Conservation (phyloP, 2,888 invertebrate genomes). For the Gryllus longicercus region DNA sequence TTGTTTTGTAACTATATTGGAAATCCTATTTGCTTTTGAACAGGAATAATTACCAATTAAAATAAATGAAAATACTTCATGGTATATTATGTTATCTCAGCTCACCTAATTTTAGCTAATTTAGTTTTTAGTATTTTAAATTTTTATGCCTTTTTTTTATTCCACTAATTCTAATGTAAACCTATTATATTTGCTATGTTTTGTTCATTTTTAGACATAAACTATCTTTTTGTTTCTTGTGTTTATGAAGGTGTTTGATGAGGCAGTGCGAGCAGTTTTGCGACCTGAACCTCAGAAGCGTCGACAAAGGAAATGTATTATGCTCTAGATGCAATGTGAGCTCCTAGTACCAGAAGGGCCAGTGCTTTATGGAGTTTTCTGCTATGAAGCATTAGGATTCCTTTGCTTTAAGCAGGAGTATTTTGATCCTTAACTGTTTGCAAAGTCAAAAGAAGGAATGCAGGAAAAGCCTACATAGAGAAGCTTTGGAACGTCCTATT, state of each 20-base stretch:
- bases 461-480: not conserved
- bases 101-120: no score
- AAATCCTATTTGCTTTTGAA: no score
- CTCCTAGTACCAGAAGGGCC: not conserved
- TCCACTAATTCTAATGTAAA: not conserved
- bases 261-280: constrained; percentile 95
- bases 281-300: constrained; percentile 95
- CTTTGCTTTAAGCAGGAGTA: not conserved
- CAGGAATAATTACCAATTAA: not conserved
- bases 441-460: not conserved
- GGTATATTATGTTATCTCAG: not conserved
- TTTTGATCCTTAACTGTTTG: not conserved
- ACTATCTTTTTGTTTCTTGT: no score
- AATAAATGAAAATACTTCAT: not conserved
- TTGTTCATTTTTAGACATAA: constrained; percentile 30
- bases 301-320: constrained; percentile 86
- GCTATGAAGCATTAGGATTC: not conserved
- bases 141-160: not conserved
- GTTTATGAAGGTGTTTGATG: constrained; percentile 84
- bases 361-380: not conserved
- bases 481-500: constrained; percentile 1
- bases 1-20: not conserved
- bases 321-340: constrained; percentile 58
- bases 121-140: not conserved
- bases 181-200: not conserved